Evolutionary conservation across 2,113 vertebrate species (phyloP).

Genomic region (Motacilla tschutschensis): DNA sequence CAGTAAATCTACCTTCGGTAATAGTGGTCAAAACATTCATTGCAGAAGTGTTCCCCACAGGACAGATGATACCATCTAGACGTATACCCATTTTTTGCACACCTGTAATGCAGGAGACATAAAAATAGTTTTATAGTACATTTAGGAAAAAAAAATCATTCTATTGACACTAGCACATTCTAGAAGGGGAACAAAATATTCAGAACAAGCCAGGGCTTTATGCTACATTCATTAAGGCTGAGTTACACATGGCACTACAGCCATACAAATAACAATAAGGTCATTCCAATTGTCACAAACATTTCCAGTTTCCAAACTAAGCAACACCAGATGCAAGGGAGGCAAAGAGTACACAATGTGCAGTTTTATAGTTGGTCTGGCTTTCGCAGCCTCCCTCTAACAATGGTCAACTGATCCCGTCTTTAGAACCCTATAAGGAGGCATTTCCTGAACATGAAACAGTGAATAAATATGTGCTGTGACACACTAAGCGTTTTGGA

Average conservation of each 20-base stretch:
- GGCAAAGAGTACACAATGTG: background rate
- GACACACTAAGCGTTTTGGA: background rate
- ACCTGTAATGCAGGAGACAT: slow-evolving; percentile 74
- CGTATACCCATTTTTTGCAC: slow-evolving; percentile 96
- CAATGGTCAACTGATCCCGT: background rate
- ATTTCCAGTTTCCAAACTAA: slow-evolving; percentile 19
- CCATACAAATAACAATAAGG: slow-evolving; percentile 13
- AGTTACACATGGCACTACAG: background rate
- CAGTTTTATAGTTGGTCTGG: background rate
- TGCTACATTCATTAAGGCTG: background rate
- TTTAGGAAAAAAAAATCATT: background rate
- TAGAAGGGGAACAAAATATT: background rate
- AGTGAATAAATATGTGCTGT: background rate
- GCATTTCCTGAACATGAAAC: background rate
- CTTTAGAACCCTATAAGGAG: background rate
- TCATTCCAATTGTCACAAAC: slow-evolving; percentile 12
- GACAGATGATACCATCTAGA: slow-evolving; percentile 98
- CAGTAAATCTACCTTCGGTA: slow-evolving; percentile 88
- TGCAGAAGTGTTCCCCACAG: slow-evolving; percentile 98
- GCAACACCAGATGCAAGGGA: slow-evolving; percentile 25
- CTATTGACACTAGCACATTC: background rate
- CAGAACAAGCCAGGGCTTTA: background rate
- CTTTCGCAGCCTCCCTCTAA: slow-evolving; percentile 1
- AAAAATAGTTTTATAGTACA: background rate
- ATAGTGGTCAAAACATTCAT: slow-evolving; percentile 97